Evolutionary conservation across 2,888 invertebrate genomes (phyloP).

Genomic region (Macaria notata): DNA sequence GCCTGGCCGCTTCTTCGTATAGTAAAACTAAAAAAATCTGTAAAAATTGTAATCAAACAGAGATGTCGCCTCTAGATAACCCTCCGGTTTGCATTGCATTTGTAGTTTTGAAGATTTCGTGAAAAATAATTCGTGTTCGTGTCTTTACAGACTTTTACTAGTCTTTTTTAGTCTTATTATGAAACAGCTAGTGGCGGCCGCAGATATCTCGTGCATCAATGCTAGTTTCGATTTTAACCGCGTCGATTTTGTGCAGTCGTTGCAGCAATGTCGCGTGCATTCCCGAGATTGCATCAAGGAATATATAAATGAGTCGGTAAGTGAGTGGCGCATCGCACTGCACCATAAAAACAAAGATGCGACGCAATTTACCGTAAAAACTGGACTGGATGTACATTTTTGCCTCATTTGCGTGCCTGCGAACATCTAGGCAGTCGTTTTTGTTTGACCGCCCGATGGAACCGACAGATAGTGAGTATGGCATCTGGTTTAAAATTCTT

Average conservation of each 20-base stretch:
- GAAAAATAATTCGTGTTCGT: no score
- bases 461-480: neutral
- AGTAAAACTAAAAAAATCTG: no score
- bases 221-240: no score
- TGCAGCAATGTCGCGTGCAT: slow-evolving; percentile 17
- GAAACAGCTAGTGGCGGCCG: no score
- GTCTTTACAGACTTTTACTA: no score
- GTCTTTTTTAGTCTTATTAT: no score
- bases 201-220: no score
- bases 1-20: no score
- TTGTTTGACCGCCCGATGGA: slow-evolving; percentile 8
- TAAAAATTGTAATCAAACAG: no score
- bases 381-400: slow-evolving; percentile 21
- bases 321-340: slow-evolving; percentile 10
- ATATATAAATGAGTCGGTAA: slow-evolving; percentile 6
- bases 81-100: no score
- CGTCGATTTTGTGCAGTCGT: neutral
- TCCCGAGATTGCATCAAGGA: slow-evolving; percentile 26
- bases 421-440: slow-evolving; percentile 20
- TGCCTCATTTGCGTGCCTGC: slow-evolving; percentile 26
- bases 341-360: slow-evolving; percentile 19
- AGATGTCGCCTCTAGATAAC: no score
- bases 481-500: neutral
- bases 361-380: slow-evolving; percentile 17
- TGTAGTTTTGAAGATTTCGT: no score